These are phyloP conservation scores for Tenualosa thibaudeaui DNA, from an alignment of 2,797 vertebrate genomes.

Conservation along the genomic window DNA sequence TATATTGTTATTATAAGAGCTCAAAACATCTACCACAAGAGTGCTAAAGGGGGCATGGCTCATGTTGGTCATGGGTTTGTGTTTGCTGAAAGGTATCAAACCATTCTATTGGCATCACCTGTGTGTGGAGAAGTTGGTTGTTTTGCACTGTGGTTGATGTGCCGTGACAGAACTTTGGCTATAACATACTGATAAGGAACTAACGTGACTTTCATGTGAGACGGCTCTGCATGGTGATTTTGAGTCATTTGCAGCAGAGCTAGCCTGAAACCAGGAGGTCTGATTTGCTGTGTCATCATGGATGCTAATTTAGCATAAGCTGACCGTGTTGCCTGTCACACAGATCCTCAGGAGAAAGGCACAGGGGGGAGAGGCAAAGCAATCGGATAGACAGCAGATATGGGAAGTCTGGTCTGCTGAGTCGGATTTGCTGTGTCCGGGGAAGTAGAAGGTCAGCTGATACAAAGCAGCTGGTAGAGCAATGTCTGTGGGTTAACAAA, in stretches of 20 bases:
- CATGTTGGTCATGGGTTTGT: too few species aligned
- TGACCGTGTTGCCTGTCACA: neutral
- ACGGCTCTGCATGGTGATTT: neutral
- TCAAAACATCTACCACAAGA: neutral
- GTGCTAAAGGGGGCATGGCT: neutral
- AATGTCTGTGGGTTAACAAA: neutral
- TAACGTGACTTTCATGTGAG: neutral
- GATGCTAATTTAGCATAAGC: neutral
- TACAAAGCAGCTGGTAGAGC: neutral
- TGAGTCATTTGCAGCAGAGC: neutral
- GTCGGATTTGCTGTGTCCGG: neutral
- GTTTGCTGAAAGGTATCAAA: too few species aligned
- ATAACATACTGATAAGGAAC: neutral
- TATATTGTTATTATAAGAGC: neutral
- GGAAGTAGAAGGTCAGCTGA: neutral
- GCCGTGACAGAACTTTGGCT: neutral
- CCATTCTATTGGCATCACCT: too few species aligned
- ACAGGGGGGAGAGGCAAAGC: neutral
- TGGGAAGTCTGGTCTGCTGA: slow-evolving; percentile 6
- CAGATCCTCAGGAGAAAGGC: neutral
- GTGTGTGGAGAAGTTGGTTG: neutral
- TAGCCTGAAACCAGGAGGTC: neutral
- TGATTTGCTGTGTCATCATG: slow-evolving; percentile 7
- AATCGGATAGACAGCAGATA: neutral
- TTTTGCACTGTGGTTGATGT: neutral